Evolutionary conservation across 2,888 invertebrate genomes (phyloP).

Genomic region (Flexamia atlantica): DNA sequence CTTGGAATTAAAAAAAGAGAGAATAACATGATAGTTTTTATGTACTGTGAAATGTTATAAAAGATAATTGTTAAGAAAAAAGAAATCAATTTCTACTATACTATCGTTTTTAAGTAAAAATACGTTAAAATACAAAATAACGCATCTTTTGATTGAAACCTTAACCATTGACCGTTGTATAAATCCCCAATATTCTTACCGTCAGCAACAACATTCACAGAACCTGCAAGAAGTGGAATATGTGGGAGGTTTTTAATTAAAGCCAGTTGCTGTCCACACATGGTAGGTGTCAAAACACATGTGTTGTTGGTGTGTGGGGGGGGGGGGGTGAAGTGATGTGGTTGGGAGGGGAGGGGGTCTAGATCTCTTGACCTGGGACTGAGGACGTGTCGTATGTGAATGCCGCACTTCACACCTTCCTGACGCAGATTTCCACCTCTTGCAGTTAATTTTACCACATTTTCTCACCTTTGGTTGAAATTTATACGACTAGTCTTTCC

Average conservation of each 20-base stretch:
- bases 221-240: neutral
- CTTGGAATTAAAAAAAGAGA: no score
- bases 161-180: no score
- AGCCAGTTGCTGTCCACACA: constrained; percentile 27
- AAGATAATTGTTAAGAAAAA: no score
- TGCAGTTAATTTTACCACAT: neutral
- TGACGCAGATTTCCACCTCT: constrained; percentile 3
- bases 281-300: constrained; percentile 33
- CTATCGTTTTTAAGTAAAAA: no score
- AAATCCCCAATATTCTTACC: no score
- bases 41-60: no score
- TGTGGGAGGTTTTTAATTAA: constrained; percentile 31
- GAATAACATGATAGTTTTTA: no score
- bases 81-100: no score
- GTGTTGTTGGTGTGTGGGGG: neutral
- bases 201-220: no score
- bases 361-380: neutral
- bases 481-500: no score
- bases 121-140: no score
- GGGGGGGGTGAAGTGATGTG: neutral
- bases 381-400: constrained; percentile 32
- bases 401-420: constrained; percentile 33
- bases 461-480: neutral
- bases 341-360: neutral
- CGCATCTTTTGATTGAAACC: no score